Evolutionary conservation across 2,113 vertebrate species (phyloP), one percentile per base, ranked within the genome.

Genomic region (Gobio gobio): DNA sequence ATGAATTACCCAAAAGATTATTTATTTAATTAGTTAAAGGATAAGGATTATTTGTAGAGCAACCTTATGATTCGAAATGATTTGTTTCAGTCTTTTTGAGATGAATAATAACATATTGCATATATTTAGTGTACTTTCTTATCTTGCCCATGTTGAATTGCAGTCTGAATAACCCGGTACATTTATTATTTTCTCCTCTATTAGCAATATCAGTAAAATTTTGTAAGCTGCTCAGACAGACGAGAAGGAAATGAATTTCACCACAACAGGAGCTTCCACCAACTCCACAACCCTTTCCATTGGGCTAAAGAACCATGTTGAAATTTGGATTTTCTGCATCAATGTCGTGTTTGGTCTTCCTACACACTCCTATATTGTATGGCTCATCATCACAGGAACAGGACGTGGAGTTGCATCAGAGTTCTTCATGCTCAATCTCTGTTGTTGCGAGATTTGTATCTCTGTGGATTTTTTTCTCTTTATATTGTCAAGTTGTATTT

Each of bases 231-330:
- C 20, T 43, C 68, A 72, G 36, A 45, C 40, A 45, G 7, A 5
- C 12, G 1, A n/a, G 51, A 22, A 59, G 10, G 20, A 43, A 14
- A 78, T 78, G 54, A 59, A 78, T 13, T 40, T 6, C 76, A 59
- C 20, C 7, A 24, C 54, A 78, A 3, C 74, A 36, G 49, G 18
- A 58, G 56, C 10, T 5, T 63, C 13, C 58, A 45, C 22, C 36
- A 61, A 79, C 56, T 5, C 36, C 22, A 45, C 51, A 61, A n/a
- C 76, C 20, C 5, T n/a, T n/a, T n/a, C n/a, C n/a, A n/a, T n/a
- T n/a, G n/a, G n/a, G n/a, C n/a, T 7, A 14, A 0, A 2, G 40
- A 6, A 16, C 56, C 1, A 1, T 3, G 0, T 5, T 1, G 1
- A 2, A n/a, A 45, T 45, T 18, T 36, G 7, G 45, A 6, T 79